A percentile compares a stretch with the other conserved stretches of the same genome.
phyloP scores from a whole-genome alignment of 2,888 invertebrate genomes.

The Sericinus montela region DNA sequence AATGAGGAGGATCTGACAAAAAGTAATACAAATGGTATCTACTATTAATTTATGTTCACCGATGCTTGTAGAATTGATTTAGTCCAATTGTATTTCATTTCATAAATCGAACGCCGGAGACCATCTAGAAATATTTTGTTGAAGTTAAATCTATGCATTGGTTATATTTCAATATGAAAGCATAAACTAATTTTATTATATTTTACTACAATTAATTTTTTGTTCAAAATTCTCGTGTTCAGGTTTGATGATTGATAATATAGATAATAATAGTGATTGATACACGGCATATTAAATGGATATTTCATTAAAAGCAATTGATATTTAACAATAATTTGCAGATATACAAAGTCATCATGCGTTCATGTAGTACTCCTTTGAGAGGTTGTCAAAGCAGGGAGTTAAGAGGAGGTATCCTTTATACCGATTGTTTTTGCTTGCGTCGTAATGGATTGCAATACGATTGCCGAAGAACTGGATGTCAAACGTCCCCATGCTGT shows the following conservation, averaged over 20 bases:
- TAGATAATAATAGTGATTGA: not conserved
- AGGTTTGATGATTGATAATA: not conserved
- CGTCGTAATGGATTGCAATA: slow-evolving; percentile 79
- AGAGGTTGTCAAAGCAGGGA: slow-evolving; percentile 59
- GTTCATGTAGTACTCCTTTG: slow-evolving; percentile 21
- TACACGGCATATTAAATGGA: no score
- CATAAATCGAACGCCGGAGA: not conserved
- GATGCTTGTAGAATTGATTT: no score
- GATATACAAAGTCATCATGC: slow-evolving; percentile 12
- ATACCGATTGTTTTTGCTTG: slow-evolving; percentile 75
- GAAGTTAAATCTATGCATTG: no score
- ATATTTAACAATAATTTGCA: not conserved
- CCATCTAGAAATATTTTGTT: not conserved
- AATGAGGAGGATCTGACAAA: no score
- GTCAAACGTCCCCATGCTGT: slow-evolving; percentile 61
- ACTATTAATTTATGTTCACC: no score
- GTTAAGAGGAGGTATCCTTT: slow-evolving; percentile 69
- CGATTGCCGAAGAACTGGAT: slow-evolving; percentile 72
- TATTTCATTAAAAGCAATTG: not conserved
- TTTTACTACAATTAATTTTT: no score
- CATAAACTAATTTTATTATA: no score
- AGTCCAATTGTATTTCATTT: not conserved
- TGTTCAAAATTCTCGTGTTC: not conserved
- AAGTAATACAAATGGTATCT: no score
- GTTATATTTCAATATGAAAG: no score